Conservation (phyloP, 2,113 vertebrate genomes). For the Leptocoma aspasia region DNA sequence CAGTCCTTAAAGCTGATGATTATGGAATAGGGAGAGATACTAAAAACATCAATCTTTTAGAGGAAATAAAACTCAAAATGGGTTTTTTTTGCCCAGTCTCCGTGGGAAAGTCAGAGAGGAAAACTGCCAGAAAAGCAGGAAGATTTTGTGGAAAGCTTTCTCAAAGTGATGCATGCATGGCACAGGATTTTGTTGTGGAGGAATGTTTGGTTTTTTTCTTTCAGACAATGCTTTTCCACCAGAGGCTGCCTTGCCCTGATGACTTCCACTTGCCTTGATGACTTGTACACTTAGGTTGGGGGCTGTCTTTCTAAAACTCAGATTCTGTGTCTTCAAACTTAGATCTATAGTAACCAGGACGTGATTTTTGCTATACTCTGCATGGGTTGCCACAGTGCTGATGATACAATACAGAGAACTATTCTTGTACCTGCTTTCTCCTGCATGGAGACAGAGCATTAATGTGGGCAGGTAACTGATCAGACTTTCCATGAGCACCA, state of each 20-base stretch:
- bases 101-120: neutral
- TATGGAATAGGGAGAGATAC: neutral
- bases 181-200: neutral
- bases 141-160: neutral
- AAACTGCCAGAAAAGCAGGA: neutral
- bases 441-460: neutral
- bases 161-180: neutral
- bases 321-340: neutral
- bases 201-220: neutral
- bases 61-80: neutral
- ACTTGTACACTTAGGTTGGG: neutral
- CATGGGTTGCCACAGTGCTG: neutral
- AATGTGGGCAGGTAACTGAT: neutral
- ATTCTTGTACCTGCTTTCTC: neutral
- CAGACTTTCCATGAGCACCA: neutral
- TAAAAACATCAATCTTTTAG: neutral
- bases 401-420: neutral
- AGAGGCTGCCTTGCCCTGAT: neutral
- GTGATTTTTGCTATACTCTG: neutral
- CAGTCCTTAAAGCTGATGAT: neutral
- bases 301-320: neutral
- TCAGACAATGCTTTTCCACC: neutral
- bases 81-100: neutral
- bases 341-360: accelerated
- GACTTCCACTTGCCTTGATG: neutral